Conservation (phyloP, 2,888 invertebrate species). For the Patella depressa region DNA sequence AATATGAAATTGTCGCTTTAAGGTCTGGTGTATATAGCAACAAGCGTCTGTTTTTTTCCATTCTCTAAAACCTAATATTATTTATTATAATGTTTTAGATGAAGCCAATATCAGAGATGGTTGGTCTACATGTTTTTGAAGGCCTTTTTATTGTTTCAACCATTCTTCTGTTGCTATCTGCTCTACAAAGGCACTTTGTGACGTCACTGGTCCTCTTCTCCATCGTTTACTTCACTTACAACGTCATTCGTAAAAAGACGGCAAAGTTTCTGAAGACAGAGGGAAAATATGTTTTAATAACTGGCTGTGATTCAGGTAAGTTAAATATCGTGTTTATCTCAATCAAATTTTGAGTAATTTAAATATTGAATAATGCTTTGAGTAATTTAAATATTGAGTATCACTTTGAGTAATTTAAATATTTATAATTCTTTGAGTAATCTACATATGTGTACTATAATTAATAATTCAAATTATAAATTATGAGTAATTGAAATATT, state of each 20-base stretch:
- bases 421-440: too few species aligned
- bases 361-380: too few species aligned
- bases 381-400: too few species aligned
- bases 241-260: background rate
- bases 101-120: slow-evolving; percentile 2
- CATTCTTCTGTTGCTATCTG: background rate
- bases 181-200: background rate
- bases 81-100: background rate
- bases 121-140: background rate
- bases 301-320: slow-evolving; percentile 48
- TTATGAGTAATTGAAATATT: too few species aligned
- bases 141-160: background rate
- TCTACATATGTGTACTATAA: too few species aligned
- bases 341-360: background rate
- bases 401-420: too few species aligned
- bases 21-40: too few species aligned
- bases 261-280: slow-evolving; percentile 17
- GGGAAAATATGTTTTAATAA: slow-evolving; percentile 39
- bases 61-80: too few species aligned
- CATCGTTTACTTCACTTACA: background rate
- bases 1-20: too few species aligned
- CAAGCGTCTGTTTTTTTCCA: too few species aligned
- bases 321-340: background rate
- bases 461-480: too few species aligned
- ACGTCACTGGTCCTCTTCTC: background rate